These are phyloP conservation scores for Agrotis clavis DNA, from an alignment of 2,888 invertebrate genomes.

Conservation along the genomic window DNA sequence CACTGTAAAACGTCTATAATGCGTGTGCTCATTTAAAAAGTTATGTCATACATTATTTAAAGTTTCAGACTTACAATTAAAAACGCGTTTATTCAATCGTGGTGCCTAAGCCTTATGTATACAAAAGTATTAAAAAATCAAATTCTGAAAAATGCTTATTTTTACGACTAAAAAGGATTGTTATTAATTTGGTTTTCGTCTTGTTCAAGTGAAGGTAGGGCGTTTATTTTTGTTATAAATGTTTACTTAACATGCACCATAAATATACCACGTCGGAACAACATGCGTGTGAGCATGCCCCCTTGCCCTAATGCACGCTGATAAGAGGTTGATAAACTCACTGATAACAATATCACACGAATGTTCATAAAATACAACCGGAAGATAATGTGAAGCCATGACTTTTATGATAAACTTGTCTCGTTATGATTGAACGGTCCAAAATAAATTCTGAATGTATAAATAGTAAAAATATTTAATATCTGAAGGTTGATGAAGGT, in stretches of 20 bases:
- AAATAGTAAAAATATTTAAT: too few relatives aligned
- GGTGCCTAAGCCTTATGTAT: too few relatives aligned
- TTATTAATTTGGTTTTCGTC: conserved; percentile 26
- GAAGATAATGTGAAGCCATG: conserved; percentile 8
- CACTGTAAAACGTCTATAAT: too few relatives aligned
- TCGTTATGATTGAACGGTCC: background rate
- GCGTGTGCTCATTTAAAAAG: too few relatives aligned
- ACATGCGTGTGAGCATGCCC: conserved; percentile 20
- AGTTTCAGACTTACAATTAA: too few relatives aligned
- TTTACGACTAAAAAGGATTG: background rate
- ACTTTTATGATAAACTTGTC: conserved; percentile 8
- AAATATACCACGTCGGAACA: conserved; percentile 18
- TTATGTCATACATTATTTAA: too few relatives aligned
- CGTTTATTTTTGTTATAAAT: conserved; percentile 20
- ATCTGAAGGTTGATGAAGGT: too few relatives aligned
- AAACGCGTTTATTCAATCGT: too few relatives aligned
- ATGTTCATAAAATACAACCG: background rate
- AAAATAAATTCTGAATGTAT: background rate
- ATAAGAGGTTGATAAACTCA: conserved; percentile 57
- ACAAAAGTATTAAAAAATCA: too few relatives aligned
- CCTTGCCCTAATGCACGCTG: conserved; percentile 36
- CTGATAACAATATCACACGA: conserved; percentile 14
- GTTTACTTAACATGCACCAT: conserved; percentile 25
- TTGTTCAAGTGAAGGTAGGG: background rate
- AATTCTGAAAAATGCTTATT: background rate